A percentile compares a stretch with the other conserved stretches of the same genome.
Conservation (phyloP, 1,140 invertebrate species). For the Calliphora vicina region DNA sequence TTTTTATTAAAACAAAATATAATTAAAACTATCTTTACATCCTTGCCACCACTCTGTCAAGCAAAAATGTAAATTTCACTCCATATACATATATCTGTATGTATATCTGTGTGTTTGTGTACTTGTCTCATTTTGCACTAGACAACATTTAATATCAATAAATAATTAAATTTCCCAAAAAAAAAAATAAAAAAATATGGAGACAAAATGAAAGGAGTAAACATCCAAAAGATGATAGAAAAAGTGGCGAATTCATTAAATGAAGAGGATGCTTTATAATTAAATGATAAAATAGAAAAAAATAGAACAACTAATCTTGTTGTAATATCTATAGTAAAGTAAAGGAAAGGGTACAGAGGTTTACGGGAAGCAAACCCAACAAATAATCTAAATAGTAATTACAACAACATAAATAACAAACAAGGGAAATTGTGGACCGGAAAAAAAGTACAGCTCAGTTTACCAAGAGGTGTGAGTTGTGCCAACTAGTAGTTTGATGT, state of each 20-base stretch:
- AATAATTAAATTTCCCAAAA: conserved; percentile 34
- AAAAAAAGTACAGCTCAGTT: background rate
- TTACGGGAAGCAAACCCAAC: no score
- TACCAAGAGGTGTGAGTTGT: background rate
- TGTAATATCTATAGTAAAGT: background rate
- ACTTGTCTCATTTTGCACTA: background rate
- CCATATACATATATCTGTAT: no score
- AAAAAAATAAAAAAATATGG: background rate
- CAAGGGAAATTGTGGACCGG: background rate
- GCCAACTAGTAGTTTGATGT: background rate
- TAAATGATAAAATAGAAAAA: conserved; percentile 17
- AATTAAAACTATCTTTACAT: conserved; percentile 25
- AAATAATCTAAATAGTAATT: background rate
- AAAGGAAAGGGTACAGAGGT: background rate
- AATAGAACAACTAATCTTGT: conserved; percentile 1
- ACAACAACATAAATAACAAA: background rate
- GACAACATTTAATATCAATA: conserved; percentile 33
- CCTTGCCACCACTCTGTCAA: background rate
- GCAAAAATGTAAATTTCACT: no score
- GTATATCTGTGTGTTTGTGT: background rate
- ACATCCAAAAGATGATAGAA: background rate
- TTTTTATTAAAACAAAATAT: conserved; percentile 21
- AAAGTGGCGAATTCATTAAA: background rate
- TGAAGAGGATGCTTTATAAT: conserved; percentile 22
- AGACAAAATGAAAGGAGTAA: background rate